Base-by-base conservation (phyloP, 2,113 vertebrate genomes). In the Cyprinodon tularosa region DNA sequence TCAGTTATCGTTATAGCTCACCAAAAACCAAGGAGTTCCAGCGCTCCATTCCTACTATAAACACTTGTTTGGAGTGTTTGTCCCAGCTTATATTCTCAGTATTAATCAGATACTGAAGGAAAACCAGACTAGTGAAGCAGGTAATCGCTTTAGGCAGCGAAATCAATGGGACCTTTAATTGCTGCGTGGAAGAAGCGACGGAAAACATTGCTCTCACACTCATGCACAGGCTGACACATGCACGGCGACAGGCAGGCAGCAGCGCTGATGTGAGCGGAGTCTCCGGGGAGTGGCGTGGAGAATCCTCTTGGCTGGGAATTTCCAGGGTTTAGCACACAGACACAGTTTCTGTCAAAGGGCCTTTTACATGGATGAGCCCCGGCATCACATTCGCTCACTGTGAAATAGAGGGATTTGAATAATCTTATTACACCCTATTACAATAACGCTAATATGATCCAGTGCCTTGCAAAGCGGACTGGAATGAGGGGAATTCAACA, bases 321-420 rank as follows among this genome's bases (percentile, higher is more conserved):
- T 92, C 88, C 86, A 88, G 87, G 89, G 81, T 94, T 93, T 90
- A 90, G 80, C 84, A 80, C 88, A 88, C 80, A 88, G 83, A 91
- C 88, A 85, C 86, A 86, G 82, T 83, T 86, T 77, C 89, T 85
- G 84, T 93, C 84, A 93, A 88, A 91, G 83, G 82, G 78, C 83
- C 88, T 82, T 86, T 90, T 88, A 87, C 82, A 89, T 72, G 91
- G 87, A 89, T 88, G 85, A 90, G 88, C 80, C 86, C 79, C 89
- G 67, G 86, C 84, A 79, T 89, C 84, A 78, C 89, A 77, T 86
- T 84, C 68, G 66, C 88, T 85, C 89, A 78, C 87, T 89, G 88
- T 86, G 84, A 93, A 93, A 93, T 86, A 78, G 87, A 87, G 82
- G 91, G 92, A 94, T 94, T 94, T 91, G 84, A 90, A 93, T 94